A percentile compares a stretch with the other conserved stretches of the same genome.
Conservation (phyloP, 2,797 vertebrate genomes). For the Carduelis carduelis region DNA sequence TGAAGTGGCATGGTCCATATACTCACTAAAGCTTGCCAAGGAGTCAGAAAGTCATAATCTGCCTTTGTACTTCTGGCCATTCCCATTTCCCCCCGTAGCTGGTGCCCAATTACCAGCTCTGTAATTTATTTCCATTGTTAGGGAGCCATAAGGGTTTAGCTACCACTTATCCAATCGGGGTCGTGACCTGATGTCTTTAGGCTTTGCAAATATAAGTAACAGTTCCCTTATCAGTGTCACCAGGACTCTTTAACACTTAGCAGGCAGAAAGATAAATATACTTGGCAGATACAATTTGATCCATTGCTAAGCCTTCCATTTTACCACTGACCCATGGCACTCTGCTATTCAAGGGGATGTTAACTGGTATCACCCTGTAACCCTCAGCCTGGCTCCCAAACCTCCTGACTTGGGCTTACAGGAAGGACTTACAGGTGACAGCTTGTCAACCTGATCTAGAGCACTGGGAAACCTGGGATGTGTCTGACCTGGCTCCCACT, state of each 20-base stretch:
- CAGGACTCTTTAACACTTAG: constrained; percentile 77
- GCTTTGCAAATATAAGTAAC: constrained; percentile 72
- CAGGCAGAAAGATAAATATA: constrained; percentile 83
- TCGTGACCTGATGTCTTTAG: constrained; percentile 80
- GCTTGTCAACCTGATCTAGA: background rate
- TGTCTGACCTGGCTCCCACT: background rate
- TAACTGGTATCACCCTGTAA: constrained; percentile 18
- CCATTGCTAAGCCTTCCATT: constrained; percentile 76
- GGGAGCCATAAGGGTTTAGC: constrained; percentile 69
- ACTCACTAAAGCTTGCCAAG: constrained; percentile 72
- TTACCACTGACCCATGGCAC: constrained; percentile 69
- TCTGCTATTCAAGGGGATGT: constrained; percentile 16
- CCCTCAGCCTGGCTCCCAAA: background rate
- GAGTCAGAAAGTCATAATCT: constrained; percentile 74
- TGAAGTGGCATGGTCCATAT: constrained; percentile 79
- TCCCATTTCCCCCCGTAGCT: constrained; percentile 62
- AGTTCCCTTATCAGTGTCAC: constrained; percentile 79
- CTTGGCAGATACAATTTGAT: constrained; percentile 78
- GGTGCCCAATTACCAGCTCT: constrained; percentile 63
- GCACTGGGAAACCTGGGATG: background rate
- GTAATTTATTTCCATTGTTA: constrained; percentile 62
- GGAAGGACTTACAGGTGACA: background rate
- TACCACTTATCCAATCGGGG: constrained; percentile 74
- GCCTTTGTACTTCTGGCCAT: constrained; percentile 75
- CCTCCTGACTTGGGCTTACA: background rate